These are phyloP conservation scores for Psilopsiagon aurifrons DNA, from an alignment of 2,113 vertebrate species.

Conservation along the genomic window DNA sequence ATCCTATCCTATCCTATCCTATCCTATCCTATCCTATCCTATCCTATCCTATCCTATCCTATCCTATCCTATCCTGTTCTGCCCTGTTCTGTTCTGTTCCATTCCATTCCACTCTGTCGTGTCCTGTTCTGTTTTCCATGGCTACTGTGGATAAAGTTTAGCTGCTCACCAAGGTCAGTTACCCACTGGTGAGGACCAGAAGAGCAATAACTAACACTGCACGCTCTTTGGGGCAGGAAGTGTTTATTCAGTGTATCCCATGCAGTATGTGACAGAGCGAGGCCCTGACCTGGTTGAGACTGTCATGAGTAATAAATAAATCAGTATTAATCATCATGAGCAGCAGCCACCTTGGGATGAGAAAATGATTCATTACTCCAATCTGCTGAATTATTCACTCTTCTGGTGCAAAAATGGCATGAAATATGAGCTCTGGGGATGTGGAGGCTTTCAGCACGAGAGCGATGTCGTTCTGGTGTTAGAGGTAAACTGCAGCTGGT, in stretches of 20 bases:
- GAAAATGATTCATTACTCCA: constrained; percentile 71
- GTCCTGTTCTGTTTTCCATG: neutral
- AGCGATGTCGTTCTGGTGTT: neutral
- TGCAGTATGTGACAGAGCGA: neutral
- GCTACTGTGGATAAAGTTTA: neutral
- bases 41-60: too few species aligned
- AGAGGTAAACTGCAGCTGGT: constrained; percentile 10
- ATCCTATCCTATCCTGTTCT: accelerated
- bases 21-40: too few species aligned
- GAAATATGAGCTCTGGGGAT: constrained; percentile 59
- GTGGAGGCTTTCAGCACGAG: constrained; percentile 37
- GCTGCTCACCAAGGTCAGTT: neutral
- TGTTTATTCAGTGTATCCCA: constrained; percentile 12
- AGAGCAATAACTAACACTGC: neutral
- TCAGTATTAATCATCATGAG: constrained; percentile 58
- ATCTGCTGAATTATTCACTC: constrained; percentile 72
- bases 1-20: neutral
- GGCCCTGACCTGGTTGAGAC: constrained; percentile 38
- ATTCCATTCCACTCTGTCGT: neutral
- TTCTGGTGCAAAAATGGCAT: constrained; percentile 68
- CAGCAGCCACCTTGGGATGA: constrained; percentile 66
- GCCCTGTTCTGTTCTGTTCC: too few species aligned
- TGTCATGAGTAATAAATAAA: constrained; percentile 63
- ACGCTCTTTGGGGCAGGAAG: neutral
- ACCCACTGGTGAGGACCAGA: neutral